Evolutionary conservation across 2,888 invertebrate species (phyloP).

Genomic region (Gasteruption jaculator): DNA sequence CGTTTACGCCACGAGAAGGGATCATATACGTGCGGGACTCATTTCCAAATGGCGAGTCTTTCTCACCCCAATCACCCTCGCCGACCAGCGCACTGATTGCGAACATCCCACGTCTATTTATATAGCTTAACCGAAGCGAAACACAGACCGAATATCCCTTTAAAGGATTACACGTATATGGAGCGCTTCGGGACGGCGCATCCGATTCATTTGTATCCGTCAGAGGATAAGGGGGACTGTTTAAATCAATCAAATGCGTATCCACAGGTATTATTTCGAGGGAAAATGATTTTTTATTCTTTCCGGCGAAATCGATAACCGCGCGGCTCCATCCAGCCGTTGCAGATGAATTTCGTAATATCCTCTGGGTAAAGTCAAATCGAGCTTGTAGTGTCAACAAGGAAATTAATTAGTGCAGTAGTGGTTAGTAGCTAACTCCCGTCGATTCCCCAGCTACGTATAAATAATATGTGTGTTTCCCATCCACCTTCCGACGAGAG

Average conservation of each 20-base stretch:
- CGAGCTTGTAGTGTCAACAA: conserved; percentile 37
- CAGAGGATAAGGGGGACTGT: conserved; percentile 37
- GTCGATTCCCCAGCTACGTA: neutral
- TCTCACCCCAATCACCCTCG: conserved; percentile 25
- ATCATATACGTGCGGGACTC: conserved; percentile 23
- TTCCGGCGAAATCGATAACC: too few species aligned
- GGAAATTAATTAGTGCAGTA: conserved; percentile 47
- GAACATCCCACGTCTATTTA: conserved; percentile 48
- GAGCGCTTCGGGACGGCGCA: conserved; percentile 33
- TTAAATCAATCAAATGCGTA: conserved; percentile 48
- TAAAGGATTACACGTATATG: conserved; percentile 48
- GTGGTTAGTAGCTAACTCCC: too few species aligned
- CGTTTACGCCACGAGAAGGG: too few species aligned
- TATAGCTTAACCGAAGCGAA: conserved; percentile 48
- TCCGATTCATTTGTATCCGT: conserved; percentile 51
- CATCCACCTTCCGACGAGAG: too few species aligned
- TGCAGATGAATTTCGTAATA: too few species aligned
- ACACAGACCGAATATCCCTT: conserved; percentile 46
- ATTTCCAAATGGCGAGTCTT: conserved; percentile 39
- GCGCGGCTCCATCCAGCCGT: too few species aligned
- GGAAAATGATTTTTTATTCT: too few species aligned
- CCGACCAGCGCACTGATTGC: conserved; percentile 43
- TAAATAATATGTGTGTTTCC: too few species aligned
- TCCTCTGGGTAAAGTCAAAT: too few species aligned
- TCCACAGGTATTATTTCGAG: conserved; percentile 36